Evolutionary conservation across 2,113 vertebrate species (phyloP).

Genomic region (Oncorhynchus nerka): DNA sequence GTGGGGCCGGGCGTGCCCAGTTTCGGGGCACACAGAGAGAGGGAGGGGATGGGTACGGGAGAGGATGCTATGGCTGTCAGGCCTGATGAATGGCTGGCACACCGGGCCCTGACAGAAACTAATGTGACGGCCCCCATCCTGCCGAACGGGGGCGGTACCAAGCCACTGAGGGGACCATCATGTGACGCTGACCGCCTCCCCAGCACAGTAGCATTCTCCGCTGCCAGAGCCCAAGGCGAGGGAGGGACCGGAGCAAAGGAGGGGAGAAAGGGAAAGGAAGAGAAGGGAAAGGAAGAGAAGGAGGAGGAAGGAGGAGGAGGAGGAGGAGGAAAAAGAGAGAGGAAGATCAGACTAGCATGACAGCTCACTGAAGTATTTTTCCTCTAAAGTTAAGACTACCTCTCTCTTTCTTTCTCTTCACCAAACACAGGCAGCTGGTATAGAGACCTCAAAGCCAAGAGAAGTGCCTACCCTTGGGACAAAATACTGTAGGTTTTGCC

Average conservation of each 20-base stretch:
- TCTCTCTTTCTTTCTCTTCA: background rate
- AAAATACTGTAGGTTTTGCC: background rate
- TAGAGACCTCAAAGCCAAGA: constrained; percentile 6
- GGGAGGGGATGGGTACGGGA: background rate
- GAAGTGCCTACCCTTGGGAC: background rate
- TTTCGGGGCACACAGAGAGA: constrained; percentile 72
- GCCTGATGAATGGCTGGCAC: constrained; percentile 80
- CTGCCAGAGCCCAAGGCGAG: constrained; percentile 45
- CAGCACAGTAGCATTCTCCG: constrained; percentile 50
- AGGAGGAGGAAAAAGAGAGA: constrained; percentile 17
- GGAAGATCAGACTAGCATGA: constrained; percentile 35
- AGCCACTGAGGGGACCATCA: constrained; percentile 62
- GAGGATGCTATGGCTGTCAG: constrained; percentile 74
- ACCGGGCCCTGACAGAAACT: constrained; percentile 79
- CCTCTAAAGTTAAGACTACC: constrained; percentile 12
- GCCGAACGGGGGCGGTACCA: constrained; percentile 67
- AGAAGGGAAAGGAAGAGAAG: constrained; percentile 3
- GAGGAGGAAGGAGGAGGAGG: constrained; percentile 6
- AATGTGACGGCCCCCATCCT: constrained; percentile 76
- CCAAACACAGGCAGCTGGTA: background rate
- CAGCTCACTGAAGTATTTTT: constrained; percentile 7
- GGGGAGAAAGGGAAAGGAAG: constrained; percentile 19
- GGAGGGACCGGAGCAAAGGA: constrained; percentile 25
- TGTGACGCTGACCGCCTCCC: constrained; percentile 56
- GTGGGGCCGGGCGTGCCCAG: constrained; percentile 70